Base-by-base conservation (phyloP, 92 coral and sea anemone species). In the Palythoa grandiflora region DNA sequence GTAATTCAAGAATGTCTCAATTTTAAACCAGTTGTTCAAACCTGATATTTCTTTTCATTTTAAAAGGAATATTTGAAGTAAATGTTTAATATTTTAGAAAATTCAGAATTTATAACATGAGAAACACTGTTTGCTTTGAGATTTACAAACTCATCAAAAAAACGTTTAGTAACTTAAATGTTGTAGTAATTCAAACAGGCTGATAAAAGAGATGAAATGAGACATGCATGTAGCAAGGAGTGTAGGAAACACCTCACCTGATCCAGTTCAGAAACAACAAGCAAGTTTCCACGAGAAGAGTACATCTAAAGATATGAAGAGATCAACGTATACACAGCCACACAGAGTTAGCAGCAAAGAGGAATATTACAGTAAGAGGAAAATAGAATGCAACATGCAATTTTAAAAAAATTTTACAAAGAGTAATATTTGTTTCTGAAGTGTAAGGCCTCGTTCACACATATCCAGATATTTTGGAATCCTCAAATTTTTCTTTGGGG, bases 221-320 rank as follows among this genome's bases (percentile, higher is more conserved):
- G 16, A 28, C 15, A 66, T 9, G 28, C 28, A 28, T 28, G 28
- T 28, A 48, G 9, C 39, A 39, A 17, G 11, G 84, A 50, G n/a
- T 10, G 21, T 9, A 77, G 21, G 39, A 77, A 63, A 77, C 14
- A 91, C 51, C 97, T 94, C 94, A 94, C 97, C 97, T 94, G 89
- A 73, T 94, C 97, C 88, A 94, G 85, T 85, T 94, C 97, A 92
- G 89, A 89, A 75, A 92, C 88, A 76, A 94, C 92, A 94, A 94
- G 87, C 93, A 94, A 89, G 93, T 93, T 94, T 86, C 86, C 86
- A 0, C 91, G 91, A 70, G 94, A 84, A 86, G 97, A 94, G 87
- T 94, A 91, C 92, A 94, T 94, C 97, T 94, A 86, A 68, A 73
- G 85, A 57, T 21, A 54, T 53, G 68, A 15, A 52, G 84, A 79